These are phyloP conservation scores for Poecilia velifera DNA, from an alignment of 2,797 vertebrate species.

Conservation along the genomic window DNA sequence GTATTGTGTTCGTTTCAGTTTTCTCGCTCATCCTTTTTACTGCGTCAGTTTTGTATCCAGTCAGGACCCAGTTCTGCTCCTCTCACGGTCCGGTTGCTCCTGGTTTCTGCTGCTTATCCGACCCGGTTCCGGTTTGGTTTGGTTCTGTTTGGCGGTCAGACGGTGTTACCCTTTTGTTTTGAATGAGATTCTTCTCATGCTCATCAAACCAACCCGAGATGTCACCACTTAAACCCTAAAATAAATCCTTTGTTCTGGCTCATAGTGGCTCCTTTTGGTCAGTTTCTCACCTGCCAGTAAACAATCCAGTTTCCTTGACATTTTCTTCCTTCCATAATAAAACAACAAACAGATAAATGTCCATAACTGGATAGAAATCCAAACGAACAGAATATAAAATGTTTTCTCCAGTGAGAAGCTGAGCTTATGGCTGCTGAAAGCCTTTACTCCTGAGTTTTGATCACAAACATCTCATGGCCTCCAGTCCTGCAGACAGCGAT, in stretches of 20 bases:
- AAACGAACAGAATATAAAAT: background rate
- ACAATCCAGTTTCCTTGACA: background rate
- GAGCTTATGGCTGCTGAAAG: background rate
- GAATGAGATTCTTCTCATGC: background rate
- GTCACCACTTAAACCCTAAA: background rate
- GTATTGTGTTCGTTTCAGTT: background rate
- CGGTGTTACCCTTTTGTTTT: background rate
- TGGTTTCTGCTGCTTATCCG: background rate
- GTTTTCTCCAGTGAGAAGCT: background rate
- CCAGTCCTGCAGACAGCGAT: background rate
- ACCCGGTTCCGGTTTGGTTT: background rate
- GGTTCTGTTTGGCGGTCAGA: background rate
- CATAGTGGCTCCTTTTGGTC: background rate
- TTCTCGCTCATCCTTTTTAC: background rate
- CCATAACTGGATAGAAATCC: background rate
- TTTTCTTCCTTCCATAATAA: background rate
- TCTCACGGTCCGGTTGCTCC: background rate
- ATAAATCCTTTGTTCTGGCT: background rate
- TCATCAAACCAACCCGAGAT: background rate
- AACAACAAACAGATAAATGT: background rate
- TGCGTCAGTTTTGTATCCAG: background rate
- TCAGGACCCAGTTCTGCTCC: background rate
- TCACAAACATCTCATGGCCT: background rate
- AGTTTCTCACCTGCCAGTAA: background rate
- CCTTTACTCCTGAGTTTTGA: background rate